Percentiles rank a stretch among this genome's conserved stretches.
phyloP scores from a whole-genome alignment of 2,888 invertebrate species.

The Stenotaenia linearis region DNA sequence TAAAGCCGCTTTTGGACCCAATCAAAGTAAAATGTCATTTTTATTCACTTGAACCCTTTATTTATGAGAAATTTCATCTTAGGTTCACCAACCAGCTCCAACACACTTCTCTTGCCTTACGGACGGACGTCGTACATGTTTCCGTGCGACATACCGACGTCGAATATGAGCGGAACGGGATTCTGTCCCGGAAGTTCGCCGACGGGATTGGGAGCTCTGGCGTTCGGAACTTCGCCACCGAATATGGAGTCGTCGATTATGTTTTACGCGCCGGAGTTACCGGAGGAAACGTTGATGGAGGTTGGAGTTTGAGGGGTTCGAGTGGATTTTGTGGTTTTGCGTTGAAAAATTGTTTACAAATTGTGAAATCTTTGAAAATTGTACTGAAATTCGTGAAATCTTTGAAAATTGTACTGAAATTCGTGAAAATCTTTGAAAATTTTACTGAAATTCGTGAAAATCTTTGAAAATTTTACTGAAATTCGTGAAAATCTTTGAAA shows the following conservation, averaged over 20 bases:
- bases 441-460: too few species aligned
- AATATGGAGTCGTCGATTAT: conserved; percentile 55
- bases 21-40: too few species aligned
- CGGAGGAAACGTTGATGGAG: conserved; percentile 90
- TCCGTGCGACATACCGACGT: conserved; percentile 1
- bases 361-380: too few species aligned
- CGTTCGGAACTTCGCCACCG: conserved; percentile 43
- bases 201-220: conserved; percentile 4
- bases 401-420: too few species aligned
- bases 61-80: not conserved
- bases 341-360: not conserved
- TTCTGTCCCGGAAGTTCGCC: conserved; percentile 12
- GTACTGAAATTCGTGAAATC: too few species aligned
- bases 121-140: conserved; percentile 24
- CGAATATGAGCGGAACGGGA: not conserved
- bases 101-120: conserved; percentile 24
- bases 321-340: too few species aligned
- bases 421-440: too few species aligned
- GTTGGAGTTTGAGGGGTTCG: conserved; percentile 51
- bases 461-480: too few species aligned
- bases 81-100: conserved; percentile 8
- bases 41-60: too few species aligned
- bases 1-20: conserved; percentile 33
- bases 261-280: conserved; percentile 85
- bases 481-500: too few species aligned